Evolutionary conservation across 2,113 vertebrate species (phyloP).

Genomic region (Crotalus helleri): DNA sequence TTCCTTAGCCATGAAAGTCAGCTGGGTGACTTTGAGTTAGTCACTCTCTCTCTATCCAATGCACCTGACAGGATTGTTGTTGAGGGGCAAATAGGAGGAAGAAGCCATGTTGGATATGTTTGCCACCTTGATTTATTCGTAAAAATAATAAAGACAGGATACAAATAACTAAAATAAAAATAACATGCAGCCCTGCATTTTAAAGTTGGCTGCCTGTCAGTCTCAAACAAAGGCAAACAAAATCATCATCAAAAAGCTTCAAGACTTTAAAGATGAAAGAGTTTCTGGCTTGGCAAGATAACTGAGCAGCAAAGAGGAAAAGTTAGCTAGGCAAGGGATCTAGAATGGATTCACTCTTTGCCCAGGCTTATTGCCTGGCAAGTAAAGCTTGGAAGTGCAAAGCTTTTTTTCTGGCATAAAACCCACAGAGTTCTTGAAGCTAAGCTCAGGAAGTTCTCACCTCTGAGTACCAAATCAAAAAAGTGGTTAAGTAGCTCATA

Average conservation of each 20-base stretch:
- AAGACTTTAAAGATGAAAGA: background rate
- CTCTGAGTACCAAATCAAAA: background rate
- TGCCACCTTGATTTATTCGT: background rate
- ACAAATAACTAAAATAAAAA: background rate
- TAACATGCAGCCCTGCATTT: slow-evolving; percentile 14
- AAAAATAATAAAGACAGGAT: background rate
- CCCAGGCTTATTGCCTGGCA: background rate
- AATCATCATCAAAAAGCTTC: slow-evolving; percentile 1
- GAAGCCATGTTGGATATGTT: background rate
- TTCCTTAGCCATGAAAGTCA: slow-evolving; percentile 25
- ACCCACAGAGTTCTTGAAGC: background rate
- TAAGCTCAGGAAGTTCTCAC: background rate
- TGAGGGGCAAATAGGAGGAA: background rate
- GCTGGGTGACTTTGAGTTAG: background rate
- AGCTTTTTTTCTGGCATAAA: background rate
- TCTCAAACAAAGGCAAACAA: slow-evolving; percentile 20
- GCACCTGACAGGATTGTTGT: background rate
- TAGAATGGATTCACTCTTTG: background rate
- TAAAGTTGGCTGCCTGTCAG: slow-evolving; percentile 28
- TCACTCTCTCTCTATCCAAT: background rate
- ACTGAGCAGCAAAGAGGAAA: slow-evolving; percentile 8
- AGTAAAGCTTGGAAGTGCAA: background rate
- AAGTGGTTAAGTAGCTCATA: background rate
- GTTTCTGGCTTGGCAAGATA: slow-evolving; percentile 10
- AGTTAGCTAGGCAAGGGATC: background rate